These are phyloP conservation scores for Agrypnus murinus DNA, from an alignment of 2,888 invertebrate species.

Conservation along the genomic window DNA sequence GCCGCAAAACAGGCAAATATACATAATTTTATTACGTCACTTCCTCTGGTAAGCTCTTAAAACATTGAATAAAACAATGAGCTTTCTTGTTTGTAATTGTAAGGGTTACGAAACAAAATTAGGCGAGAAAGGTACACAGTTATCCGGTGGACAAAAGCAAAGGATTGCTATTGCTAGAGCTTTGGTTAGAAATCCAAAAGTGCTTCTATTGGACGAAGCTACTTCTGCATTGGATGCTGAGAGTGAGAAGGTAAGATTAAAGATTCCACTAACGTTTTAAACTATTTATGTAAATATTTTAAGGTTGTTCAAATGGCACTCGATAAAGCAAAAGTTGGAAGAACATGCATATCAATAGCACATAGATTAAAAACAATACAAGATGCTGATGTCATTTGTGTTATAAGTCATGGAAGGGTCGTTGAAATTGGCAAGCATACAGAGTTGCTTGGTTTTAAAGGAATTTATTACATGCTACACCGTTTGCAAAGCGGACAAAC, in stretches of 20 bases:
- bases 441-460: slow-evolving; percentile 77
- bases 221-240: slow-evolving; percentile 90
- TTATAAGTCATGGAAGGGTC: slow-evolving; percentile 81
- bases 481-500: slow-evolving; percentile 65
- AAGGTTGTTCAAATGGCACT: slow-evolving; percentile 91
- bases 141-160: slow-evolving; percentile 91
- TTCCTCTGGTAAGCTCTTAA: slow-evolving; percentile 79
- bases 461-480: slow-evolving; percentile 77
- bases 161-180: slow-evolving; percentile 91
- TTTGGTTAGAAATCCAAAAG: slow-evolving; percentile 84
- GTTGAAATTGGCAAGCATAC: slow-evolving; percentile 82
- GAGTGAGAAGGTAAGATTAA: slow-evolving; percentile 81
- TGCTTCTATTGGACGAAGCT: slow-evolving; percentile 87
- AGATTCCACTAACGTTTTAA: not conserved
- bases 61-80: too few species aligned
- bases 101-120: slow-evolving; percentile 87
- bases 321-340: slow-evolving; percentile 85
- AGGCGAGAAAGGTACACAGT: slow-evolving; percentile 84
- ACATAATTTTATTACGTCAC: slow-evolving; percentile 85
- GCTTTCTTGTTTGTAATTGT: slow-evolving; percentile 42
- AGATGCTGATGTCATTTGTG: slow-evolving; percentile 86
- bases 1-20: slow-evolving; percentile 91
- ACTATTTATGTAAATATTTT: slow-evolving; percentile 15
- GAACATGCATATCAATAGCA: slow-evolving; percentile 91
- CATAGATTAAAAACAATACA: slow-evolving; percentile 90